These are phyloP conservation scores for Caranx ignobilis DNA, from an alignment of 2,113 vertebrate genomes.

Conservation along the genomic window DNA sequence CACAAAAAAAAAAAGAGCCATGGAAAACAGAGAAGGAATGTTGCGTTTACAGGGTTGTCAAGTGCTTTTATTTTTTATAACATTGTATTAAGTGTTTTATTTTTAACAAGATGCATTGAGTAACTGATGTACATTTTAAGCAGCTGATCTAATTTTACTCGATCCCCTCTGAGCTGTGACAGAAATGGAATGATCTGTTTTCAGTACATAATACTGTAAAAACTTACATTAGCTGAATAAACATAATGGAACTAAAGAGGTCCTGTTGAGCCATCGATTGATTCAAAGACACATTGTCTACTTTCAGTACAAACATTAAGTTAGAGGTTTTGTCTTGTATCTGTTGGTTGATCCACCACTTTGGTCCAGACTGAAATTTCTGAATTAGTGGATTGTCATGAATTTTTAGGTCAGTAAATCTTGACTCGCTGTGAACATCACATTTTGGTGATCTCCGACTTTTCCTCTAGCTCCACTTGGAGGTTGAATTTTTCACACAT, in stretches of 20 bases:
- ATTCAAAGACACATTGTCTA: not conserved
- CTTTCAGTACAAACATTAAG: not conserved
- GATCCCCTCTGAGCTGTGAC: conserved; percentile 66
- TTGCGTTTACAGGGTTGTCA: conserved; percentile 74
- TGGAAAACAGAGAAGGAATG: conserved; percentile 18
- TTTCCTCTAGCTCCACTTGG: too few species aligned
- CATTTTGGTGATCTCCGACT: too few species aligned
- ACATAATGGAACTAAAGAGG: conserved; percentile 43
- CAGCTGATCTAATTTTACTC: conserved; percentile 56
- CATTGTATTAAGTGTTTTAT: conserved; percentile 75
- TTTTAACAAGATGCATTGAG: conserved; percentile 64
- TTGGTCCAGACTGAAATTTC: not conserved
- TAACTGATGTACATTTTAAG: conserved; percentile 71
- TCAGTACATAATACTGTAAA: conserved; percentile 69
- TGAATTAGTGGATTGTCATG: not conserved
- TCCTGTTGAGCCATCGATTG: not conserved
- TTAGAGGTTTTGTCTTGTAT: not conserved
- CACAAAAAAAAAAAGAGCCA: not conserved
- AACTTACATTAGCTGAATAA: conserved; percentile 66
- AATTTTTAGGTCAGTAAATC: not conserved
- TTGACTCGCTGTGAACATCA: too few species aligned
- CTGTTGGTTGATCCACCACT: not conserved
- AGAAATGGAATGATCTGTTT: conserved; percentile 70
- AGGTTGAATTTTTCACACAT: too few species aligned
- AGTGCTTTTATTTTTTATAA: conserved; percentile 80